phyloP scores from a whole-genome alignment of 2,797 vertebrate genomes.

The Chelon auratus region DNA sequence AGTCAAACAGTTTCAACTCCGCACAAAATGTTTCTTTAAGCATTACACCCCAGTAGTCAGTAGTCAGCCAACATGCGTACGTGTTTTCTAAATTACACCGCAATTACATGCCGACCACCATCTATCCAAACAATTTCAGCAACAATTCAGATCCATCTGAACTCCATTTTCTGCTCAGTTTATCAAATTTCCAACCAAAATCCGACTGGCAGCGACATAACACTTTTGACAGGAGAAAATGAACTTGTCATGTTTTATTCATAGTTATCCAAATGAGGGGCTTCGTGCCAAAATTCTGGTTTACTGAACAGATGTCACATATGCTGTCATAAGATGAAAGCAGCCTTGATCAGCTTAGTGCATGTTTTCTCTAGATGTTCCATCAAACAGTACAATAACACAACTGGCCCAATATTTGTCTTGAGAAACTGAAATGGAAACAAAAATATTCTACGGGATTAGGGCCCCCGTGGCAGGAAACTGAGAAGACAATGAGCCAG shows the following conservation, averaged over 20 bases:
- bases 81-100: not conserved
- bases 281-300: constrained; percentile 31
- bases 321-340: constrained; percentile 47
- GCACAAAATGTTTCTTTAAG: too few species aligned
- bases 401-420: constrained; percentile 23
- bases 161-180: not conserved
- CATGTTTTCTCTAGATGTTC: constrained; percentile 19
- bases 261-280: constrained; percentile 27
- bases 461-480: not conserved
- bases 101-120: not conserved
- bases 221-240: constrained; percentile 28
- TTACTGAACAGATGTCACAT: constrained; percentile 47
- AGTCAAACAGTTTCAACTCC: too few species aligned
- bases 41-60: too few species aligned
- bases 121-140: constrained; percentile 11
- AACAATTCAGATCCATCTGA: not conserved
- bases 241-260: constrained; percentile 56
- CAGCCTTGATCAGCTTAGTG: constrained; percentile 34
- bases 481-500: constrained; percentile 15
- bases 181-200: constrained; percentile 19
- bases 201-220: constrained; percentile 6
- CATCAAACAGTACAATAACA: constrained; percentile 5
- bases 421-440: constrained; percentile 9
- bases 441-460: constrained; percentile 31
- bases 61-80: not conserved